Conservation (phyloP, 1,140 invertebrate species). For the Drosophila nannoptera region DNA sequence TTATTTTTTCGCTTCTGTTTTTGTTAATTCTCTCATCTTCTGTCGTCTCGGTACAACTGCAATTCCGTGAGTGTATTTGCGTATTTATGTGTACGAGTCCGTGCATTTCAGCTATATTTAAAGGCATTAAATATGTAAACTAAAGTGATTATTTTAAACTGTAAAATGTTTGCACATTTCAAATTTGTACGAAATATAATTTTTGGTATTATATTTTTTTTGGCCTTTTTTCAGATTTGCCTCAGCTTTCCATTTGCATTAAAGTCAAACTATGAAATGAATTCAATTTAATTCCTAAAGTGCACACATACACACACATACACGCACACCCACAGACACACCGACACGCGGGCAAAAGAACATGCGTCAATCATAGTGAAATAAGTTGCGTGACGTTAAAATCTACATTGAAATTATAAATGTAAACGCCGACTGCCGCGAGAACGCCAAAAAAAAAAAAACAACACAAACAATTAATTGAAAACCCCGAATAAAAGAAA, state of each 20-base stretch:
- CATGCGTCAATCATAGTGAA: constrained; percentile 21
- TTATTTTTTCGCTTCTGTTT: constrained; percentile 2
- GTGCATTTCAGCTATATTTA: no score
- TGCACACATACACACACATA: constrained; percentile 13
- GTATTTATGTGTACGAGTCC: constrained; percentile 2
- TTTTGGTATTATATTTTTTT: not conserved
- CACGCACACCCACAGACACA: constrained; percentile 8
- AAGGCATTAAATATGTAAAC: not conserved
- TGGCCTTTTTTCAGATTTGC: constrained; percentile 17
- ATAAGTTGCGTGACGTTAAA: constrained; percentile 16
- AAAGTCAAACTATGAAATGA: constrained; percentile 11
- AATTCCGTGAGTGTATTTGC: not conserved
- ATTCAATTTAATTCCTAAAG: constrained; percentile 8
- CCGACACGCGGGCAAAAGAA: constrained; percentile 1
- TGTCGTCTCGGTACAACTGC: not conserved
- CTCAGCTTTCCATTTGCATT: constrained; percentile 6
- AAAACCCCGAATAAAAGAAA: constrained; percentile 6
- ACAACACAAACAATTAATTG: not conserved
- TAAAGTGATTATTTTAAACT: not conserved
- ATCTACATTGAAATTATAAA: constrained; percentile 9
- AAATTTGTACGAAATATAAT: not conserved
- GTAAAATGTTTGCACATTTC: constrained; percentile 4
- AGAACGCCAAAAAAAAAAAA: not conserved
- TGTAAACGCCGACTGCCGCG: constrained; percentile 15
- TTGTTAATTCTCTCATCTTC: no score